A percentile compares a stretch with the other conserved stretches of the same genome.
Evolutionary conservation across 2,888 invertebrate genomes (phyloP).

Genomic region (Unio pictorum): DNA sequence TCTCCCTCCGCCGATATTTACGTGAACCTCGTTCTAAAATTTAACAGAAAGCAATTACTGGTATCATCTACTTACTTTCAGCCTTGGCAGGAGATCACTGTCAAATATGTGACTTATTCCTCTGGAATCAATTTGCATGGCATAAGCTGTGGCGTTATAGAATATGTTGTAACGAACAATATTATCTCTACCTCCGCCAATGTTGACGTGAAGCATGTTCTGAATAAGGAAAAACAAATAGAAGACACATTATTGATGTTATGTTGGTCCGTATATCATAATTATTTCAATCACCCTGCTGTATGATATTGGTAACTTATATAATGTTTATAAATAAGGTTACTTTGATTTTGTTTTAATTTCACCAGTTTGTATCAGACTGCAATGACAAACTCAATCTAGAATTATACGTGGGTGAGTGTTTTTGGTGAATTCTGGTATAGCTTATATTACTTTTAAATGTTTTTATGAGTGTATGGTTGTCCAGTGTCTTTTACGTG

Average conservation of each 20-base stretch:
- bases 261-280: neutral
- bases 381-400: no score
- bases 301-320: neutral
- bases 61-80: slow-evolving; percentile 8
- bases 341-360: neutral
- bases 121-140: slow-evolving; percentile 44
- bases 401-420: no score
- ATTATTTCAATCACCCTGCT: neutral
- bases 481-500: no score
- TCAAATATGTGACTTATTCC: slow-evolving; percentile 20
- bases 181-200: slow-evolving; percentile 55
- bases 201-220: slow-evolving; percentile 52
- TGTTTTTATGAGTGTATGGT: no score
- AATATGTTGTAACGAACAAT: slow-evolving; percentile 46
- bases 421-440: no score
- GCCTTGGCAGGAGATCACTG: slow-evolving; percentile 3
- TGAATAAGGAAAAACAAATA: slow-evolving; percentile 11
- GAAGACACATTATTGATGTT: neutral
- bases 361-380: no score
- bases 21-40: slow-evolving; percentile 17
- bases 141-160: slow-evolving; percentile 35
- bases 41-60: neutral
- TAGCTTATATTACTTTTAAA: no score
- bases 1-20: slow-evolving; percentile 17
- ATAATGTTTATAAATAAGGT: neutral